These are phyloP conservation scores for Stegostoma tigrinum DNA, from an alignment of 2,113 vertebrate genomes.

Conservation along the genomic window DNA sequence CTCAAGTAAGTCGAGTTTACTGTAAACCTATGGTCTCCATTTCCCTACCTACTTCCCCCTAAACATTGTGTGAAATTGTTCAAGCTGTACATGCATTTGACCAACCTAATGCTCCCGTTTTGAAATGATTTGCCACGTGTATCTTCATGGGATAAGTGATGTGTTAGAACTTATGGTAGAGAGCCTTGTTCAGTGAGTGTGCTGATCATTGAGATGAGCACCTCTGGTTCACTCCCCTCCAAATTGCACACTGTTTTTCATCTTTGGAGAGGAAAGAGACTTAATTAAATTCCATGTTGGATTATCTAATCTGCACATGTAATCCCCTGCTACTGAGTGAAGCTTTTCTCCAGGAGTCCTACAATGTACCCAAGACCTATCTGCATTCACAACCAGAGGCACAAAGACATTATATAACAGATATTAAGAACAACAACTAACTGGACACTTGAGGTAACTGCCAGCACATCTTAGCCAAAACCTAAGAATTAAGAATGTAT, in stretches of 20 bases:
- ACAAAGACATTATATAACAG: background rate
- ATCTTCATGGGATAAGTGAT: background rate
- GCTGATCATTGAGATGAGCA: background rate
- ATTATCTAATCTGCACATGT: background rate
- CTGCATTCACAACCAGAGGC: background rate
- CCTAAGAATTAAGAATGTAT: background rate
- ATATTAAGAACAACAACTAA: background rate
- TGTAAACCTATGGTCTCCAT: background rate
- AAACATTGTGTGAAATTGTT: background rate
- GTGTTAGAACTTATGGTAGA: background rate
- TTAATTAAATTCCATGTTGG: background rate
- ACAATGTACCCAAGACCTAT: background rate
- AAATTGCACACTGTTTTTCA: background rate
- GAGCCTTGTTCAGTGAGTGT: background rate
- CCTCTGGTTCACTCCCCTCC: background rate
- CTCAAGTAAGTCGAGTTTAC: constrained; percentile 14
- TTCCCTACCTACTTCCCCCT: background rate
- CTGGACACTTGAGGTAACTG: background rate
- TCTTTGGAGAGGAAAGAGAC: background rate
- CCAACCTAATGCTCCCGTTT: background rate
- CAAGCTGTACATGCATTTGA: background rate
- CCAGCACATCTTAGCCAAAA: background rate
- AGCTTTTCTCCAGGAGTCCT: background rate
- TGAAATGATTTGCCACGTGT: background rate
- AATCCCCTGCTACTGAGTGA: background rate